These are phyloP conservation scores for Adelosebastes latens DNA, from an alignment of 2,797 vertebrate genomes.

Conservation along the genomic window DNA sequence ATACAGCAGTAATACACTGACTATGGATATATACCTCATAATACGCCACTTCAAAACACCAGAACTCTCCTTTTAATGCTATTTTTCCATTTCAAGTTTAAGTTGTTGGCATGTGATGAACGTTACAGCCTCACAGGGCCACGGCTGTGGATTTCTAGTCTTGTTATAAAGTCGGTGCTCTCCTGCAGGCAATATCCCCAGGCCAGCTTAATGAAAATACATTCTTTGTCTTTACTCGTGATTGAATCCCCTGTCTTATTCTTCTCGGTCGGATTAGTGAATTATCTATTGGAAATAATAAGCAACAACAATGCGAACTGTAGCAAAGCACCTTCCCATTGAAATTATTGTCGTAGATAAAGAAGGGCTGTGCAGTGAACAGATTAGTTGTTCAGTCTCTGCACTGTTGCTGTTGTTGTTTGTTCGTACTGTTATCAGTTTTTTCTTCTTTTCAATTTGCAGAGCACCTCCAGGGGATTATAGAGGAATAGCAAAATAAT, in stretches of 20 bases:
- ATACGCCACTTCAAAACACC: too few species aligned
- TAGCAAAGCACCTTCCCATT: neutral
- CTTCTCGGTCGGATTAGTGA: constrained; percentile 2
- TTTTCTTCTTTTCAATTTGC: constrained; percentile 19
- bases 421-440: neutral
- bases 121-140: neutral
- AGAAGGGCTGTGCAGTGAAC: neutral
- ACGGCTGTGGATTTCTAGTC: neutral
- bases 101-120: neutral
- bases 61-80: too few species aligned
- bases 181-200: neutral
- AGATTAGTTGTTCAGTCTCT: constrained; percentile 5
- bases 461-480: neutral
- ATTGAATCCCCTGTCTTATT: constrained; percentile 6
- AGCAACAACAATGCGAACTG: constrained; percentile 5
- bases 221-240: neutral
- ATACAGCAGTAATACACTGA: too few species aligned
- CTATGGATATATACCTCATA: too few species aligned
- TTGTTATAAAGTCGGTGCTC: constrained; percentile 1
- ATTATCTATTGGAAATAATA: constrained; percentile 24
- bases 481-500: constrained; percentile 9
- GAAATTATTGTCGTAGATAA: neutral
- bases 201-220: constrained; percentile 19
- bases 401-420: neutral
- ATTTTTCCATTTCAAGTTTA: neutral